Conservation (phyloP, 2,797 vertebrate genomes). For the Pampus argenteus region DNA sequence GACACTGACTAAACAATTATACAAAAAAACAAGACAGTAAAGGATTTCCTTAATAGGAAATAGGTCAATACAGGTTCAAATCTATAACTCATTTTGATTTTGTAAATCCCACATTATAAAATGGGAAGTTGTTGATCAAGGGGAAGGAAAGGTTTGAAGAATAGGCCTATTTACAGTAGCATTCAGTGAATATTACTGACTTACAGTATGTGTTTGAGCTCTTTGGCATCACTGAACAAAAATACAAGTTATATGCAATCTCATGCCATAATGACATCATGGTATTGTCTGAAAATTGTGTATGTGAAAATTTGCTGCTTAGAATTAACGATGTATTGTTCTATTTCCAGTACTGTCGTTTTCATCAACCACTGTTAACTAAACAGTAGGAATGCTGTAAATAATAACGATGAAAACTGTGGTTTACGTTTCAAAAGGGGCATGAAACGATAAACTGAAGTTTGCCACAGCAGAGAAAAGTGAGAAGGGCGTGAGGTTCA, state of each 20-base stretch:
- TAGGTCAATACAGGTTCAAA: not conserved
- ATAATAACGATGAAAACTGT: not conserved
- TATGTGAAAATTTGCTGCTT: not conserved
- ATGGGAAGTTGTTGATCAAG: not conserved
- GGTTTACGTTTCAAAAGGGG: not conserved
- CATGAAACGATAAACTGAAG: slow-evolving; percentile 2
- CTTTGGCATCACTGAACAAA: not conserved
- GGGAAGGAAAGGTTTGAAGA: not conserved
- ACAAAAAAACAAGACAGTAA: not conserved
- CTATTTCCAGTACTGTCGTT: not conserved
- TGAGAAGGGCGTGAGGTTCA: not conserved
- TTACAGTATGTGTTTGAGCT: not conserved
- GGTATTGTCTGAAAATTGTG: not conserved
- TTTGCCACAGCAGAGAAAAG: slow-evolving; percentile 6
- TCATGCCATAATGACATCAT: slow-evolving; percentile 11
- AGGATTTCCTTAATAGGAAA: not conserved
- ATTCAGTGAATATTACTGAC: not conserved
- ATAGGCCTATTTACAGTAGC: not conserved
- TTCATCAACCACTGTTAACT: not conserved
- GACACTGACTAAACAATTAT: not conserved
- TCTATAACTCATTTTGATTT: not conserved
- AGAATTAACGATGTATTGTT: slow-evolving; percentile 10
- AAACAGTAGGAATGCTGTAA: not conserved
- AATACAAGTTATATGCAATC: not conserved
- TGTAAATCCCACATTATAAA: slow-evolving; percentile 1